A percentile compares a stretch with the other conserved stretches of the same genome.
Evolutionary conservation across 2,888 invertebrate genomes (phyloP).

Genomic region (Lissonota sp.): DNA sequence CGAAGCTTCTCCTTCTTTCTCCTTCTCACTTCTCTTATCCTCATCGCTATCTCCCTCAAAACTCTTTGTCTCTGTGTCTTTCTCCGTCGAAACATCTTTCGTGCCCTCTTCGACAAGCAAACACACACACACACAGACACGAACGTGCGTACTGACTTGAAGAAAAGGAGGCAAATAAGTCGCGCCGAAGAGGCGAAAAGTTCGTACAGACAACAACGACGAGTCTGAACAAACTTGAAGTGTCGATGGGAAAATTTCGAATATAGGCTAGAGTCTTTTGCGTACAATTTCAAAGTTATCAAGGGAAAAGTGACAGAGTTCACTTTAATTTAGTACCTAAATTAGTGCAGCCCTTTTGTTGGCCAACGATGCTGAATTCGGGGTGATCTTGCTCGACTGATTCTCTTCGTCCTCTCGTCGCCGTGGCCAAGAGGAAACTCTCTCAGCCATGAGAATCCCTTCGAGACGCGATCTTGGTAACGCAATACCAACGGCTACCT

Average conservation of each 20-base stretch:
- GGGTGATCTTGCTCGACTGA: conserved; percentile 7
- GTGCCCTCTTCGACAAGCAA: conserved; percentile 30
- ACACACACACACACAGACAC: not conserved
- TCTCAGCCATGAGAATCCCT: conserved; percentile 23
- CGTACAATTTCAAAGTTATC: too few species aligned
- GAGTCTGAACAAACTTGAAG: conserved; percentile 21
- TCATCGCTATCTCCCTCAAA: conserved; percentile 48
- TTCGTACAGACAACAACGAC: conserved; percentile 33
- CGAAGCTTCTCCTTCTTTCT: conserved; percentile 66
- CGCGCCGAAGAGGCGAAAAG: conserved; percentile 22
- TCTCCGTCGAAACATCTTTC: conserved; percentile 49
- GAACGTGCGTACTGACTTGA: conserved; percentile 12
- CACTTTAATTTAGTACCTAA: too few species aligned
- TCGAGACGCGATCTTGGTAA: conserved; percentile 17
- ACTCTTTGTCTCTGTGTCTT: conserved; percentile 54
- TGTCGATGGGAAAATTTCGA: not conserved
- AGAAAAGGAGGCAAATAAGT: conserved; percentile 22
- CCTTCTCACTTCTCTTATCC: conserved; percentile 47
- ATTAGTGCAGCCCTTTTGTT: too few species aligned
- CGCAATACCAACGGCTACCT: conserved; percentile 40
- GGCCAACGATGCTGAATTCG: conserved; percentile 7
- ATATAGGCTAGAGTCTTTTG: conserved; percentile 16
- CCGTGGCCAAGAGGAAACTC: conserved; percentile 24
- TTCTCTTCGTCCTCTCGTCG: conserved; percentile 3
- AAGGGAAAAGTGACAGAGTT: too few species aligned